A percentile compares a stretch with the other conserved stretches of the same genome.
Evolutionary conservation across 1,140 invertebrate genomes (phyloP).

Genomic region (Drosophila orosa): DNA sequence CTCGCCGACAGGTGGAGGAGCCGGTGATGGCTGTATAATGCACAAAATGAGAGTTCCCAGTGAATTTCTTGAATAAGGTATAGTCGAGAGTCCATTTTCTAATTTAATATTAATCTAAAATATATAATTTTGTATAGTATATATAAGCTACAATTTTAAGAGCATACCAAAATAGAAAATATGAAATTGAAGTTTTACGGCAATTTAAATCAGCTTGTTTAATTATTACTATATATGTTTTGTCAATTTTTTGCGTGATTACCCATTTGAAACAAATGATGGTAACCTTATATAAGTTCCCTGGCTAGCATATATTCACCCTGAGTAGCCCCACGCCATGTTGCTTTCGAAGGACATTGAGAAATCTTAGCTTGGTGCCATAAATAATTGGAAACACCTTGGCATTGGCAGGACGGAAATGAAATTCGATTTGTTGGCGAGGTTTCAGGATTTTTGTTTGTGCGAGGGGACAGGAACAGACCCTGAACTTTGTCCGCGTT

Average conservation of each 20-base stretch:
- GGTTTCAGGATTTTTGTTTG: constrained; percentile 22
- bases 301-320: neutral
- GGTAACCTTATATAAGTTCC: neutral
- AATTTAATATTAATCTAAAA: neutral
- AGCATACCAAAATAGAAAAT: neutral
- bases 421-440: constrained; percentile 47
- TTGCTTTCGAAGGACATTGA: constrained; percentile 10
- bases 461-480: constrained; percentile 1
- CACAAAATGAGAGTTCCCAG: constrained; percentile 1
- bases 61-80: neutral
- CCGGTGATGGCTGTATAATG: constrained; percentile 22
- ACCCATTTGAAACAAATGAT: neutral
- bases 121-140: neutral
- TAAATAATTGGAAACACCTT: constrained; percentile 44
- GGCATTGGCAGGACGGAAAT: constrained; percentile 47
- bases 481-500: constrained; percentile 20
- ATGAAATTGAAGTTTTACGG: neutral
- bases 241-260: neutral
- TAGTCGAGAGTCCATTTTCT: neutral
- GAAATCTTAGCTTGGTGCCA: constrained; percentile 18
- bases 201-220: neutral
- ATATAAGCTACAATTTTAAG: neutral
- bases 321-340: neutral
- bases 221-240: neutral
- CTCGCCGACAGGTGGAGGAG: constrained; percentile 15